Base-by-base conservation (phyloP, 2,888 invertebrate species). In the Macrostomum cliftonense region DNA sequence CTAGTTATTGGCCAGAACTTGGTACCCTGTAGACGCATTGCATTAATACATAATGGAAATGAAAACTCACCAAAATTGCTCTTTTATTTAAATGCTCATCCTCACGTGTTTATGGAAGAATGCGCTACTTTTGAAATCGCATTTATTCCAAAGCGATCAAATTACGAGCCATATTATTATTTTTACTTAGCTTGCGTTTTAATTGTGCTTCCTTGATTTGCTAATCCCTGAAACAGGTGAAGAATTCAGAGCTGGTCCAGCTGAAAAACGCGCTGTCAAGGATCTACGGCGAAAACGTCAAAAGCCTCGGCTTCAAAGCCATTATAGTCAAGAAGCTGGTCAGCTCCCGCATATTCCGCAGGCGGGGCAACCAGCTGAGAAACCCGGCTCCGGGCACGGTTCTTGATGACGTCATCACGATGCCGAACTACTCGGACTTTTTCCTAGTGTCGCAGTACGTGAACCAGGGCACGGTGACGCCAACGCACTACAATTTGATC, bases 241-340 rank as follows among this genome's bases (percentile, higher is more conserved):
- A 28, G 20, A 43, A 43, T 9, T 20, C 1, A 14, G 13, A 13
- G 7, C 40, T 36, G 17, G 14, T 16, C 36, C 39, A 19, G n/a
- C 16, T 38, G 28, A 14, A 43, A 7, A 2, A 17, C 4, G 2
- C 19, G 13, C 46, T 19, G 43, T 20, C 14, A 9, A 13, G 37
- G 7, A 50, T 52, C n/a, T 13, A 36, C n/a, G 21, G 13, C 36
- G 16, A 13, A 7, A 2, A 11, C 13, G 7, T 13, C 20, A 16
- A 11, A 2, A 21, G 16, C 50, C 16, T 20, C 17, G 28, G 13
- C n/a, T 16, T 28, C n/a, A n/a, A 51, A 13, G n/a, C 4, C 28
- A 50, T 19, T 21, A 78, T 93, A 1, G 87, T 91, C 0, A 89
- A 91, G 64, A 95, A 95, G 66, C 74, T 88, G 1, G 85, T 88